phyloP scores from a whole-genome alignment of 2,797 vertebrate species.

The Chloroceryle amazona region DNA sequence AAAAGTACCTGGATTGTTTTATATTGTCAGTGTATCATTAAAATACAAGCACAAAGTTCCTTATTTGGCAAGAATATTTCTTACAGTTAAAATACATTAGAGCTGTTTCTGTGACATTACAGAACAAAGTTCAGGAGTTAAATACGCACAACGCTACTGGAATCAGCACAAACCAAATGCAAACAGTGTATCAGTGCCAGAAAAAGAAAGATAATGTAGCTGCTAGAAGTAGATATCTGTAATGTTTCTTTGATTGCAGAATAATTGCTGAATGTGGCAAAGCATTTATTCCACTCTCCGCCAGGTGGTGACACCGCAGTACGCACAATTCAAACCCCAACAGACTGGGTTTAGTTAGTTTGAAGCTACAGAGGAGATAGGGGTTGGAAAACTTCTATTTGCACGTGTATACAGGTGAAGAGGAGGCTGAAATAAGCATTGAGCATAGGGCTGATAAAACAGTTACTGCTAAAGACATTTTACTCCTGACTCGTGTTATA shows the following conservation, averaged over 20 bases:
- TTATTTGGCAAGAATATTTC: not conserved
- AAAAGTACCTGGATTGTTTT: not conserved
- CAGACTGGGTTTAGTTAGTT: not conserved
- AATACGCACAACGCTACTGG: not conserved
- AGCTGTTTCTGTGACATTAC: not conserved
- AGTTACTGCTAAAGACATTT: not conserved
- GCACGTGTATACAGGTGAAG: not conserved
- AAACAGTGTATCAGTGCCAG: not conserved
- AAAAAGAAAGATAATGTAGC: not conserved
- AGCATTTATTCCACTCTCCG: slow-evolving; percentile 54
- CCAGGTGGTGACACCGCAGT: slow-evolving; percentile 71
- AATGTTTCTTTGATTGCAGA: not conserved
- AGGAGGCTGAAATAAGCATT: not conserved
- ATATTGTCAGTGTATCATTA: not conserved
- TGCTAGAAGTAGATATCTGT: not conserved
- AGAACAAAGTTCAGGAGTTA: not conserved
- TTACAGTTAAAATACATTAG: not conserved
- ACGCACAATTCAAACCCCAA: not conserved
- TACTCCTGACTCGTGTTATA: rapidly evolving
- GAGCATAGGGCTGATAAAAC: not conserved
- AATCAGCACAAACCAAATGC: not conserved
- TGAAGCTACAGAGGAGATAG: rapidly evolving
- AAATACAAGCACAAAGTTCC: not conserved
- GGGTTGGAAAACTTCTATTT: not conserved
- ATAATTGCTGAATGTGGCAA: not conserved